Base-by-base conservation (phyloP, 1,140 invertebrate genomes). In the Heliconius hermathena region DNA sequence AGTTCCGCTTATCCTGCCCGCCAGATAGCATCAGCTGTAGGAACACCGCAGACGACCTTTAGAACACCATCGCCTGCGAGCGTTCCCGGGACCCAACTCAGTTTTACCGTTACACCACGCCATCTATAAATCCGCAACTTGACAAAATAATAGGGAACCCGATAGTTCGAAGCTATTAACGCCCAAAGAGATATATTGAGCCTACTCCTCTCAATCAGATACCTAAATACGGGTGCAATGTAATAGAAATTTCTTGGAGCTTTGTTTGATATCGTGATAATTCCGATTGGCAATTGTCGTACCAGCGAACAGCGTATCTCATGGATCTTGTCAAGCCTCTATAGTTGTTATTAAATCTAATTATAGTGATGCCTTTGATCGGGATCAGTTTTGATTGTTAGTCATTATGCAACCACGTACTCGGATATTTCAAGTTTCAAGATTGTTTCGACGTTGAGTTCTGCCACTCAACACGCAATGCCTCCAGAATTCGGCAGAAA, bases 81-180 rank as follows among this genome's bases (percentile, higher is more conserved):
- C 83, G 86, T 87, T 87, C 87, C 82, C 80, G 82, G 83, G 85
- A 85, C 85, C 84, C 81, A 77, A 88, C 85, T 88, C 82, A 82
- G 76, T 77, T 83, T 83, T 87, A 89, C 92, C 92, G 92, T 93
- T 93, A 91, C 78, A 46, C 81, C 81, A 36, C 80, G 82, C 85
- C 84, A 88, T 89, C 90, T 90, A 93, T 93, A 93, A 93, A 93
- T 93, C 87, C 85, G 85, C 84, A 78, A 83, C 92, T 93, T 92
- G 92, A 92, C 92, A 93, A 93, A 93, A 93, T 93, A 93, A 93
- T 93, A 92, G 92, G 89, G 84, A 46, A 90, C 85, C 79, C 87
- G 90, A 91, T 90, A 89, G 87, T 89, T 89, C 85, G 84, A 87
- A 83, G 90, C 92, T 91, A 93, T 93, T 93, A 93, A 93, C 92